phyloP scores from a whole-genome alignment of 2,888 invertebrate genomes.

The Tachina fera region DNA sequence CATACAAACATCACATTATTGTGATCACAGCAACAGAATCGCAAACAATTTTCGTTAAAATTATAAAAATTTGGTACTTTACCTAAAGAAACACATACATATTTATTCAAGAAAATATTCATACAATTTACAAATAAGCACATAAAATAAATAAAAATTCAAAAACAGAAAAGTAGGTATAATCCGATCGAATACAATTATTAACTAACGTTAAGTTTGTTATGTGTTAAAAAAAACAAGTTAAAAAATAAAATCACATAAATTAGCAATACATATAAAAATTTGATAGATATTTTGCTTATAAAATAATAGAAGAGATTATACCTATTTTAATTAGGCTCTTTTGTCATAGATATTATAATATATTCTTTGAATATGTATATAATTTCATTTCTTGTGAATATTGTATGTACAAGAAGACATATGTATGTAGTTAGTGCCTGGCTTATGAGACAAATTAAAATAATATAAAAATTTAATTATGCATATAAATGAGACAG shows the following conservation, averaged over 20 bases:
- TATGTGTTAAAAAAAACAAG: slow-evolving; percentile 1
- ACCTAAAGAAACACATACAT: slow-evolving; percentile 4
- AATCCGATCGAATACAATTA: slow-evolving; percentile 33
- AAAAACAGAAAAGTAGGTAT: slow-evolving; percentile 36
- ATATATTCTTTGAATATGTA: neutral
- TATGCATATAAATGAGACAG: too few relatives aligned
- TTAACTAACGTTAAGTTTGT: slow-evolving; percentile 7
- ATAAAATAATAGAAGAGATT: neutral
- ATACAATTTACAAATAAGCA: slow-evolving; percentile 6
- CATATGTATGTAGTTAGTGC: too few relatives aligned
- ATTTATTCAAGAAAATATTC: slow-evolving; percentile 27
- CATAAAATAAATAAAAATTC: neutral
- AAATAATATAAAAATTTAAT: too few relatives aligned
- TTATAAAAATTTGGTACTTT: neutral
- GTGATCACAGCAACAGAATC: slow-evolving; percentile 3
- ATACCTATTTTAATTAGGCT: neutral
- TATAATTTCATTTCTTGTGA: too few relatives aligned
- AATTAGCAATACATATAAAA: neutral
- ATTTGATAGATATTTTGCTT: slow-evolving; percentile 44
- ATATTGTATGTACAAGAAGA: too few relatives aligned
- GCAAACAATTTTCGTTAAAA: slow-evolving; percentile 19
- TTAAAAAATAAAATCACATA: neutral
- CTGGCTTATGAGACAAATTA: too few relatives aligned
- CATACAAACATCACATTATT: slow-evolving; percentile 8
- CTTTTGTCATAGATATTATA: neutral